phyloP scores from a whole-genome alignment of 2,113 vertebrate species.

The Sapajus apella region DNA sequence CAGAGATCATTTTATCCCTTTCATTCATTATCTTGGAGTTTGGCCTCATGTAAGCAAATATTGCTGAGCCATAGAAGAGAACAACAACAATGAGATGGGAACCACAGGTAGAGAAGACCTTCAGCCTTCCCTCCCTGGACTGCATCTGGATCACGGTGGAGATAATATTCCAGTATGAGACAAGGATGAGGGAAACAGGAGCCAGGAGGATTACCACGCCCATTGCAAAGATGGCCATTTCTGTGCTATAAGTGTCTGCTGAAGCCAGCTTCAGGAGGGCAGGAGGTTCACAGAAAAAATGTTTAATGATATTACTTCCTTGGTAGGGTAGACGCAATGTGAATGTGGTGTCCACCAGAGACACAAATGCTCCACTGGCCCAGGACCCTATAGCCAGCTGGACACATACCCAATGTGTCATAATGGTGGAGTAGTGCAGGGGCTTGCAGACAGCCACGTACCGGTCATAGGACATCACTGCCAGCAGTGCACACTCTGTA shows the following conservation, averaged over 20 bases:
- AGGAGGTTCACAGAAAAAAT: conserved; percentile 79
- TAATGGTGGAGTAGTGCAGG: conserved; percentile 71
- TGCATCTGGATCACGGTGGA: conserved; percentile 57
- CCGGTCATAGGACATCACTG: conserved; percentile 74
- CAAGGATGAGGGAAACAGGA: conserved; percentile 67
- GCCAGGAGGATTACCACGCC: conserved; percentile 63
- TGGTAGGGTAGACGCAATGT: conserved; percentile 60
- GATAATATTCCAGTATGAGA: conserved; percentile 68
- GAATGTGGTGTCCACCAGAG: conserved; percentile 65
- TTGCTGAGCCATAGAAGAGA: conserved; percentile 71
- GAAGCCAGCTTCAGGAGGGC: conserved; percentile 74
- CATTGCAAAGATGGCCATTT: conserved; percentile 73
- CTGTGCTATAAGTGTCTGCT: conserved; percentile 61
- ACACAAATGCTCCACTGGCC: conserved; percentile 61
- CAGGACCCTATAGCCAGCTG: conserved; percentile 59
- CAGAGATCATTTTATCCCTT: conserved; percentile 70
- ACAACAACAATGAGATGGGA: conserved; percentile 62
- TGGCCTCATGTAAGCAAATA: conserved; percentile 77
- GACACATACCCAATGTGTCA: conserved; percentile 56
- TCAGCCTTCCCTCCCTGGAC: conserved; percentile 52
- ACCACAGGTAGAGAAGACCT: conserved; percentile 65
- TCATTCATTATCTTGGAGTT: conserved; percentile 66
- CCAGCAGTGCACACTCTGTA: conserved; percentile 68
- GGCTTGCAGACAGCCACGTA: conserved; percentile 78
- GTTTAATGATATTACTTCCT: conserved; percentile 70